These are phyloP conservation scores for Pollenia labialis DNA, from an alignment of 2,888 invertebrate genomes.

Conservation along the genomic window DNA sequence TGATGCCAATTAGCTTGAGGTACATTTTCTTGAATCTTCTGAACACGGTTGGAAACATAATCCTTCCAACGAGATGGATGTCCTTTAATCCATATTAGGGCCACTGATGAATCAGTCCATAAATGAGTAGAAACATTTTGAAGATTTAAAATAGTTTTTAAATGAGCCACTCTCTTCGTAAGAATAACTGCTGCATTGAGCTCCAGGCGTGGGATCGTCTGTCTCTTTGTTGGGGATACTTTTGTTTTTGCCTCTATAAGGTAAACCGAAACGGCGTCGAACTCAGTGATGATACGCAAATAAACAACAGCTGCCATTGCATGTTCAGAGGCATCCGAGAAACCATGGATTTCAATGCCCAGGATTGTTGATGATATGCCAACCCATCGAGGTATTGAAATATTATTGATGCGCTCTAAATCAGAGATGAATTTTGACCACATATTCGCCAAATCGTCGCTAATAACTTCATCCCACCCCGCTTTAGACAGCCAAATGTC, in stretches of 20 bases:
- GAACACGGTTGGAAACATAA: conserved; percentile 11
- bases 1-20: conserved; percentile 31
- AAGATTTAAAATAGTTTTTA: conserved; percentile 21
- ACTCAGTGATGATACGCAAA: conserved; percentile 35
- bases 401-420: conserved; percentile 24
- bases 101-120: conserved; percentile 36
- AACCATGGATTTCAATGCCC: conserved; percentile 36
- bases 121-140: conserved; percentile 1
- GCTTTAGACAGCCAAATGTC: conserved; percentile 32
- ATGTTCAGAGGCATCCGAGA: conserved; percentile 28
- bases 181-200: conserved; percentile 41
- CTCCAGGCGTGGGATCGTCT: conserved; percentile 27
- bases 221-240: conserved; percentile 27
- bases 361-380: conserved; percentile 15
- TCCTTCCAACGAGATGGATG: conserved; percentile 35
- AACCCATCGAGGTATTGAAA: conserved; percentile 42
- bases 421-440: conserved; percentile 28
- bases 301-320: conserved; percentile 34
- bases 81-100: conserved; percentile 36
- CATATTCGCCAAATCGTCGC: conserved; percentile 14
- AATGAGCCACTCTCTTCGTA: conserved; percentile 32
- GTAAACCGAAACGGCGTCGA: conserved; percentile 11
- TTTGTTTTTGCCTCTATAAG: conserved; percentile 41
- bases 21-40: neutral
- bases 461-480: conserved; percentile 22